These are phyloP conservation scores for Alligator sinensis DNA, from an alignment of 2,113 vertebrate species.

Conservation along the genomic window DNA sequence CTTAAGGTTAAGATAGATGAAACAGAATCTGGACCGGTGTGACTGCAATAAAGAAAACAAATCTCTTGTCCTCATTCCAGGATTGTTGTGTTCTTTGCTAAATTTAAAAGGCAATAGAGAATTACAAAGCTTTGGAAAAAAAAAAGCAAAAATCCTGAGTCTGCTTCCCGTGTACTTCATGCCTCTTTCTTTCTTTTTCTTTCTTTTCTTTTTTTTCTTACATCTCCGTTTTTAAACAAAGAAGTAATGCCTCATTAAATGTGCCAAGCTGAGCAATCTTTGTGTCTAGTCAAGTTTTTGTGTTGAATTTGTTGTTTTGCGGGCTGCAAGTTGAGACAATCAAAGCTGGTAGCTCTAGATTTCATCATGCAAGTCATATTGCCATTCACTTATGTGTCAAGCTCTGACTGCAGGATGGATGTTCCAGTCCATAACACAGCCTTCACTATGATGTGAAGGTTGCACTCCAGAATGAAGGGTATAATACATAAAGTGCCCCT, in stretches of 20 bases:
- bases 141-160: neutral
- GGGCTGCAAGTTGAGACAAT: neutral
- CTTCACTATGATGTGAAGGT: neutral
- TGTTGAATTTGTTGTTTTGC: neutral
- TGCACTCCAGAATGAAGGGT: neutral
- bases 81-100: no score
- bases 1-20: no score
- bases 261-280: neutral
- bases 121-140: neutral
- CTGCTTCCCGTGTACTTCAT: neutral
- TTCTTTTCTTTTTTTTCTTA: neutral
- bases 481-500: neutral
- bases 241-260: no score
- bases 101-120: neutral
- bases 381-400: neutral
- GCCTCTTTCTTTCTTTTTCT: neutral
- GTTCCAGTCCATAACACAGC: neutral
- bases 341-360: neutral
- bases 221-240: neutral
- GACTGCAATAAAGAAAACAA: no score
- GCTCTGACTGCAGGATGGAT: neutral
- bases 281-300: neutral
- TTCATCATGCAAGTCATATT: neutral
- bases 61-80: no score
- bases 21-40: no score